A percentile compares a stretch with the other conserved stretches of the same genome.
phyloP scores from a whole-genome alignment of 2,797 vertebrate genomes.

The Sarcophilus harrisii region DNA sequence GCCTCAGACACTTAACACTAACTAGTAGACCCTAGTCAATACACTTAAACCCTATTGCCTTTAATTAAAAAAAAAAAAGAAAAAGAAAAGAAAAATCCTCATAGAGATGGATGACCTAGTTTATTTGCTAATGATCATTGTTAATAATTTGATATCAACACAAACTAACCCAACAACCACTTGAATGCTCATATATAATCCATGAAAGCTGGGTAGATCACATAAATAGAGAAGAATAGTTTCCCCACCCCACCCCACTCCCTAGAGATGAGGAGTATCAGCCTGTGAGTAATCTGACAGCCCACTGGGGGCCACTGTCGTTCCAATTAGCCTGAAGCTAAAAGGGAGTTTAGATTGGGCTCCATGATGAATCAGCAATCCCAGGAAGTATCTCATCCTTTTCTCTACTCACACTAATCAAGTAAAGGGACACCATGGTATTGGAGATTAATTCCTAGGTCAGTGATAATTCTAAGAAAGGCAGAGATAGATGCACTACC shows the following conservation, averaged over 20 bases:
- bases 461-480: not conserved
- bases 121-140: not conserved
- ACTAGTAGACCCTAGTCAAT: too few species aligned
- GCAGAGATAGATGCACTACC: not conserved
- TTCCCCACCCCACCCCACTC: fast-evolving
- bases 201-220: constrained; percentile 3
- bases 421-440: not conserved
- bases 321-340: not conserved
- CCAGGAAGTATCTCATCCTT: not conserved
- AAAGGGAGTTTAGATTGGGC: not conserved
- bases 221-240: not conserved
- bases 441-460: not conserved
- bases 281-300: constrained; percentile 35
- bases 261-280: not conserved
- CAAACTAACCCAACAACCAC: not conserved
- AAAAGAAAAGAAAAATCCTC: not conserved
- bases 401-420: not conserved
- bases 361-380: not conserved
- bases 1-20: too few species aligned
- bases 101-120: not conserved
- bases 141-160: not conserved
- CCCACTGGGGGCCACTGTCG: constrained; percentile 74
- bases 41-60: too few species aligned
- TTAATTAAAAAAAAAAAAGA: too few species aligned
- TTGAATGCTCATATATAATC: not conserved